Evolutionary conservation across 2,888 invertebrate genomes (phyloP), one percentile per base, ranked within the genome.

Genomic region (Patella depressa): DNA sequence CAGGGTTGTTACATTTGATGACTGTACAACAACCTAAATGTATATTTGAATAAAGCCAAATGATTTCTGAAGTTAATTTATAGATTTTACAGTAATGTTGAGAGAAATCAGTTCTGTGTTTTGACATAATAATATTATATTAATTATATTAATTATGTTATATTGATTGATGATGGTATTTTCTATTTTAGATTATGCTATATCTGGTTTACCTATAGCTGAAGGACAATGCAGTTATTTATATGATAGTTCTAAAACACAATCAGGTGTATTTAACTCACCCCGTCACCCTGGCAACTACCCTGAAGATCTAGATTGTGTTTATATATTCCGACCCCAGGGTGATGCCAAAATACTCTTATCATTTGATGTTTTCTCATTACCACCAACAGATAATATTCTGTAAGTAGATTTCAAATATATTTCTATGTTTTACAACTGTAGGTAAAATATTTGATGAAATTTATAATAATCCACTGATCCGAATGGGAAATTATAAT

Each of bases 161-260:
- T 17, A 72, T 74, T 9, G 74, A 72, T 74, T 9, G 74, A 78
- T 53, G 71, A 78, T 45, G 45, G 54, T 93, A 93, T 86, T 92
- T 90, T 73, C 93, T 93, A 84, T 93, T 93, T 91, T 94, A 94
- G 98, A 98, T 93, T 98, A 97, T 91, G 96, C 96, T 85, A 96
- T 98, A 89, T 97, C 97, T 75, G 98, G 98, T 73, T 97, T 97
- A 0, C 96, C 97, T 45, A 96, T 97, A 45, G 97, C 97, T 9
- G 96, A 96, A 88, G 97, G 97, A 80, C 88, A 89, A 79, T 98
- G 98, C 92, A 95, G 95, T 80, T 98, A 98, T 92, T 95, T 96
- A 15, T 98, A 98, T 93, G 94, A 89, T 81, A 89, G 88, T 73
- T 83, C 85, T 7, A 75, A 78, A 11, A 69, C 53, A 14, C 87